phyloP scores from a whole-genome alignment of 2,888 invertebrate genomes.

The Rutpela maculata region DNA sequence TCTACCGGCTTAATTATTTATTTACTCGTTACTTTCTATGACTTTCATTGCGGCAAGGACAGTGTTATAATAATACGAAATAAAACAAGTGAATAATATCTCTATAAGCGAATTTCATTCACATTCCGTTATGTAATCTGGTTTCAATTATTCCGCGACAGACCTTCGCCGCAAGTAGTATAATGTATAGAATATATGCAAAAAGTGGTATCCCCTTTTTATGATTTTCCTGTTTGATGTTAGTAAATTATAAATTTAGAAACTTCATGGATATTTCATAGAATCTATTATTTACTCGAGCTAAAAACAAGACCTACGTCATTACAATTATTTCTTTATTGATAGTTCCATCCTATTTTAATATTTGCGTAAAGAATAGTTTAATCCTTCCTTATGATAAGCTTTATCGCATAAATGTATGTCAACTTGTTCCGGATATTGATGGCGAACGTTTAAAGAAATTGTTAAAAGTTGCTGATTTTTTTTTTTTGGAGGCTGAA shows the following conservation, averaged over 20 bases:
- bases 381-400: no score
- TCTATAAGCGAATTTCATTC: conserved; percentile 1
- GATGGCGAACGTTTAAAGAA: no score
- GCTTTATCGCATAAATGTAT: no score
- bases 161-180: neutral
- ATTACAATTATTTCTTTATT: neutral
- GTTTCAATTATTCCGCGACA: neutral
- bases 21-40: conserved; percentile 8
- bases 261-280: neutral
- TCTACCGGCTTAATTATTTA: conserved; percentile 31
- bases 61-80: conserved; percentile 10
- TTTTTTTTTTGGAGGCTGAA: no score
- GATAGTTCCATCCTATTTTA: no score
- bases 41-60: conserved; percentile 20
- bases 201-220: neutral
- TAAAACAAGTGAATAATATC: conserved; percentile 5
- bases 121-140: conserved; percentile 4
- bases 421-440: no score
- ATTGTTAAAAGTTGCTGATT: no score
- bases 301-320: neutral
- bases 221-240: neutral
- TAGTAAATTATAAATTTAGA: neutral
- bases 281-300: neutral
- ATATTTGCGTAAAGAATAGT: no score
- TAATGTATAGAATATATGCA: neutral